Evolutionary conservation across 2,113 vertebrate species (phyloP).

Genomic region (Hemichromis elongatus): DNA sequence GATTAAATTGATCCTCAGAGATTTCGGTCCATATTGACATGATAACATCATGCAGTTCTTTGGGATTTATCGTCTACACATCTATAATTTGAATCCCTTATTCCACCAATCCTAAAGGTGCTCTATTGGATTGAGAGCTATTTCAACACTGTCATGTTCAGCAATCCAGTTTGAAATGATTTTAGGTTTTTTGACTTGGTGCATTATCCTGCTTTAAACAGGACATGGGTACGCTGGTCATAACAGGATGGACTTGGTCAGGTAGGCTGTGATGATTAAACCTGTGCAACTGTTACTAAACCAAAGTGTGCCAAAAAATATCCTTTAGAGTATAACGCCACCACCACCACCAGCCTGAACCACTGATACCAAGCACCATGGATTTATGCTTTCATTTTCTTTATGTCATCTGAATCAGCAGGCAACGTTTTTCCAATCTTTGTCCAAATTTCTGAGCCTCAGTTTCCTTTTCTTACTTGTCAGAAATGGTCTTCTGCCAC

Average conservation of each 20-base stretch:
- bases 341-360: neutral
- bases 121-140: neutral
- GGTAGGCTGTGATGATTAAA: neutral
- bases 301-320: neutral
- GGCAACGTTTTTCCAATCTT: neutral
- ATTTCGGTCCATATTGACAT: neutral
- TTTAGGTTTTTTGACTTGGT: neutral
- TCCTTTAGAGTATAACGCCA: neutral
- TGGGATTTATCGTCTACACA: fast-evolving
- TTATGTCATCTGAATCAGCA: neutral
- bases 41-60: neutral
- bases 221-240: neutral
- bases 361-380: neutral
- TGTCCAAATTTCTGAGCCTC: neutral
- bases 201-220: neutral
- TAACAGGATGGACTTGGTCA: neutral
- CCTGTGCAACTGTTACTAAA: too few relatives aligned
- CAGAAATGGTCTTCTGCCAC: neutral
- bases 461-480: neutral
- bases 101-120: neutral
- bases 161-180: neutral
- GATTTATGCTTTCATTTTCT: too few relatives aligned
- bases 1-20: neutral
- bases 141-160: neutral
- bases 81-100: neutral